phyloP scores from a whole-genome alignment of 1,140 invertebrate species.

The Brachionus asplanchnoidis region DNA sequence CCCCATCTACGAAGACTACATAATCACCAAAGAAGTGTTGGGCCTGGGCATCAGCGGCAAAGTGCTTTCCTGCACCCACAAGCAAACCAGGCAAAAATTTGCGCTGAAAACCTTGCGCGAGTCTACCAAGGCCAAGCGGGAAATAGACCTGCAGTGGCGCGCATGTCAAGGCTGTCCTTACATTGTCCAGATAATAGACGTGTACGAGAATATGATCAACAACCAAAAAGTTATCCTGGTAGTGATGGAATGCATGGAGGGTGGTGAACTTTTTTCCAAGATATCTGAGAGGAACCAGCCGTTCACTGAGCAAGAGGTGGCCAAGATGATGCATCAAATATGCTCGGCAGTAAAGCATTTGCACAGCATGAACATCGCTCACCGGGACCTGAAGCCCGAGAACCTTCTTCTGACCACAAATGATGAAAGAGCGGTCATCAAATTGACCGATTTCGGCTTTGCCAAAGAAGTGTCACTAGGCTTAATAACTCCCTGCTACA shows the following conservation, averaged over 20 bases:
- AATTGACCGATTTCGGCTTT: slow-evolving; percentile 98
- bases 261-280: slow-evolving; percentile 88
- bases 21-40: slow-evolving; percentile 84
- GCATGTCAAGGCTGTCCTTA: slow-evolving; percentile 39
- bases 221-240: slow-evolving; percentile 9
- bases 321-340: slow-evolving; percentile 89
- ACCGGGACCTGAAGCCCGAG: slow-evolving; percentile 57
- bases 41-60: slow-evolving; percentile 97
- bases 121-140: slow-evolving; percentile 25
- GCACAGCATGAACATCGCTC: slow-evolving; percentile 87
- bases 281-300: slow-evolving; percentile 88
- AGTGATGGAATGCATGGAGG: slow-evolving; percentile 70
- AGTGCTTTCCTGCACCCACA: slow-evolving; percentile 65
- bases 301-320: slow-evolving; percentile 88
- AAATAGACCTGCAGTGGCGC: slow-evolving; percentile 22
- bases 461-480: slow-evolving; percentile 74
- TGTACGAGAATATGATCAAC: slow-evolving; percentile 24
- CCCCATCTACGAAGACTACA: slow-evolving; percentile 82
- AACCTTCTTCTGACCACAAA: slow-evolving; percentile 61
- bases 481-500: slow-evolving; percentile 63
- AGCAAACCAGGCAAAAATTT: slow-evolving; percentile 68
- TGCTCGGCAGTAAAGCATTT: slow-evolving; percentile 89
- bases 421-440: slow-evolving; percentile 68
- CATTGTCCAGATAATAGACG: slow-evolving; percentile 39
- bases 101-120: slow-evolving; percentile 66